These are phyloP conservation scores for Gerris lacustris DNA, from an alignment of 2,888 invertebrate genomes.

Conservation along the genomic window DNA sequence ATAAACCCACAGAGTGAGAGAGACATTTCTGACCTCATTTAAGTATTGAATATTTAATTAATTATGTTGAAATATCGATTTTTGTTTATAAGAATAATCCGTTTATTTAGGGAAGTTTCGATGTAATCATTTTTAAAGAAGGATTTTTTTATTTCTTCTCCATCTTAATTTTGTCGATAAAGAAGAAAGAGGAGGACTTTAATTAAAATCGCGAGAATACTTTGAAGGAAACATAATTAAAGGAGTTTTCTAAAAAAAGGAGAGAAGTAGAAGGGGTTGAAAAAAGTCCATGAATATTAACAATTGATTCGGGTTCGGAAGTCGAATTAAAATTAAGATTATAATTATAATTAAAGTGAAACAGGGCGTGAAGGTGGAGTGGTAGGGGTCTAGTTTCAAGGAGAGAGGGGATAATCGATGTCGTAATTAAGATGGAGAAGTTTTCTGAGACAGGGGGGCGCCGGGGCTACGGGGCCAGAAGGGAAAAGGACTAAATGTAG, in stretches of 20 bases:
- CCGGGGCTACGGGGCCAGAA: neutral
- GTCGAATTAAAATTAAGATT: slow-evolving; percentile 1
- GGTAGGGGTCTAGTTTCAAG: neutral
- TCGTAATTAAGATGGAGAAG: slow-evolving; percentile 1
- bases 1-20: too few relatives aligned
- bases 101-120: too few relatives aligned
- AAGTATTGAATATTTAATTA: too few relatives aligned
- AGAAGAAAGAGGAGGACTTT: neutral
- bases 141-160: too few relatives aligned
- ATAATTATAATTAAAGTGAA: slow-evolving; percentile 5
- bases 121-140: too few relatives aligned
- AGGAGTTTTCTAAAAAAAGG: neutral
- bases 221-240: slow-evolving; percentile 1
- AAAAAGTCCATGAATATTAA: neutral
- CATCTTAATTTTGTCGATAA: neutral
- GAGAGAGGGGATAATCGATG: neutral
- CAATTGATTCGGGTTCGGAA: neutral
- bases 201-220: slow-evolving; percentile 1
- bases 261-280: neutral
- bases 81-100: too few relatives aligned
- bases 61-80: too few relatives aligned
- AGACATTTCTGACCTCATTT: too few relatives aligned
- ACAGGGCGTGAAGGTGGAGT: neutral
- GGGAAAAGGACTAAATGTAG: neutral
- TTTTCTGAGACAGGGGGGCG: neutral